Percentiles rank a stretch among this genome's conserved stretches.
Evolutionary conservation across 2,113 vertebrate genomes (phyloP).

Genomic region (Oenanthe melanoleuca): DNA sequence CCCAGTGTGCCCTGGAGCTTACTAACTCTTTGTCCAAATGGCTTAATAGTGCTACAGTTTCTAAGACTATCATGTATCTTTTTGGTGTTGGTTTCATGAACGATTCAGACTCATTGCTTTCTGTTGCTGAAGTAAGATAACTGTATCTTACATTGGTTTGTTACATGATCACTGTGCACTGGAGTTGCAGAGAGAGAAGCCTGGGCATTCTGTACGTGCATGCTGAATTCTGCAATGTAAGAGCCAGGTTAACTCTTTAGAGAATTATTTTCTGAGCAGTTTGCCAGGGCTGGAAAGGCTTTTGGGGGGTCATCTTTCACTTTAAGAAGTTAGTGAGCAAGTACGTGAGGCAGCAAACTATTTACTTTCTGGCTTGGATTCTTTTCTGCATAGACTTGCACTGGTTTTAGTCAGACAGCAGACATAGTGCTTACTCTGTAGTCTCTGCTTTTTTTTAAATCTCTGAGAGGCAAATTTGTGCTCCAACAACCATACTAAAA

Average conservation of each 20-base stretch:
- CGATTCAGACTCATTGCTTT: not conserved
- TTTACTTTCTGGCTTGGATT: conserved; percentile 30
- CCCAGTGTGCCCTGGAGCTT: not conserved
- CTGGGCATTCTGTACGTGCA: not conserved
- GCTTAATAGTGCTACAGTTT: not conserved
- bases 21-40: not conserved
- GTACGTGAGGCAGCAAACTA: not conserved
- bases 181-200: not conserved
- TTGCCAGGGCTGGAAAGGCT: not conserved
- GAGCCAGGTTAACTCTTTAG: not conserved
- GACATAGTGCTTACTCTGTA: not conserved
- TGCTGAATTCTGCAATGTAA: not conserved
- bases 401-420: not conserved
- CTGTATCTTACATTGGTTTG: not conserved
- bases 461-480: not conserved
- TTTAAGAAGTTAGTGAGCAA: conserved; percentile 25
- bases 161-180: not conserved
- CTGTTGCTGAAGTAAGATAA: not conserved
- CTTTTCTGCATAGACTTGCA: not conserved
- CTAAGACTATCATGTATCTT: not conserved
- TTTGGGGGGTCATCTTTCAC: not conserved
- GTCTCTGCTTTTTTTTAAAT: not conserved
- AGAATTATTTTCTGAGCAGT: not conserved
- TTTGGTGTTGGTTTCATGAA: not conserved
- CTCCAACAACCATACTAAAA: not conserved